Evolutionary conservation across 2,797 vertebrate genomes (phyloP), one percentile per base, ranked within the genome.

Genomic region (Propithecus perrieri): DNA sequence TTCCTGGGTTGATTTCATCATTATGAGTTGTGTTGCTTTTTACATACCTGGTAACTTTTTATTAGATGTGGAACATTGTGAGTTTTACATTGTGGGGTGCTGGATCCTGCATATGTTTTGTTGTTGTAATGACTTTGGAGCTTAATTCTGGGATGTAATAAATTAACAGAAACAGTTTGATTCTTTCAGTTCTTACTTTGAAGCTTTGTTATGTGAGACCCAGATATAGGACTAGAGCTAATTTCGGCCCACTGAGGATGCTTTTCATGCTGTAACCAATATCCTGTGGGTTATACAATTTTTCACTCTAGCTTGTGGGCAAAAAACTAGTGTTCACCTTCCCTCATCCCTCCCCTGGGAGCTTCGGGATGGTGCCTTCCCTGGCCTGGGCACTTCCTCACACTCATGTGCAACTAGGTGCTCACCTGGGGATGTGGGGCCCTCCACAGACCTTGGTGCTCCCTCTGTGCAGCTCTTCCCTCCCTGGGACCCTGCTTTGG

Each of bases 381-480:
- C 7, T 17, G 35, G 50, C 13, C 41, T 85, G 10, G 22, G 20
- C 15, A 30, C 33, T 79, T 72, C 7, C 22, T 46, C 11, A 38
- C 12, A 35, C 17, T 15, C 7, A 8, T 20, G 7, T 57, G 53
- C 3, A 71, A 22, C 35, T 48, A 17, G 6, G 15, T 26, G 30
- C 41, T 74, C 28, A 13, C 33, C 17, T 33, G 57, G 30, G 71
- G 38, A 55, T 2, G 14, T 4, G 48, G 28, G 6, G 30, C 6
- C 22, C 17, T 63, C 50, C n/a, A 22, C 9, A 43, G n/a, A 17
- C 7, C 38, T 13, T 7, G 4, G 50, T 1, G 0, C 3, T 35
- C 5, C 24, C 17, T 69, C 4, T 5, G 5, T 61, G 28, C 41
- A n/a, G 33, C 6, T 65, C 24, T 75, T 38, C 55, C 35, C 33